Conservation (phyloP, 2,888 invertebrate species). For the Rotaria sp. region DNA sequence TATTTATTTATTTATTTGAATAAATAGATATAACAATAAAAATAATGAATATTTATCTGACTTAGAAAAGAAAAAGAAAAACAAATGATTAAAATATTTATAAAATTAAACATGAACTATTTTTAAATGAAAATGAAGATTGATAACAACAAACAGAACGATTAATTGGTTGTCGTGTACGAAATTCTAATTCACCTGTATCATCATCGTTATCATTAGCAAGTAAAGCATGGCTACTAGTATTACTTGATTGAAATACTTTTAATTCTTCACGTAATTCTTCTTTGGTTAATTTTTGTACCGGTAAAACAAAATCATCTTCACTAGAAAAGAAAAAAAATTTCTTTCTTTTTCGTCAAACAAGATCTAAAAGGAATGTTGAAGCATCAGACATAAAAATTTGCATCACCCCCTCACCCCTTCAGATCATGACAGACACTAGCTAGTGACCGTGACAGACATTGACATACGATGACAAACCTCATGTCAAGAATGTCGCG, state of each 20-base stretch:
- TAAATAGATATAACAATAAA: too few species aligned
- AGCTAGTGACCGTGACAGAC: too few species aligned
- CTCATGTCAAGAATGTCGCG: too few species aligned
- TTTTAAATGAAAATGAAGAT: background rate
- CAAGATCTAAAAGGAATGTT: too few species aligned
- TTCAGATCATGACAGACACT: too few species aligned
- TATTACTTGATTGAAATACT: background rate
- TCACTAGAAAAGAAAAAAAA: background rate
- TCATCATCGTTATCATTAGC: background rate
- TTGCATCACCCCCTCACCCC: too few species aligned
- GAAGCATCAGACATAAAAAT: too few species aligned
- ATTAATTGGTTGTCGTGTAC: background rate
- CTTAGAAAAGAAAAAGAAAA: too few species aligned
- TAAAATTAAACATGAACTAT: background rate
- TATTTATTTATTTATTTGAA: too few species aligned
- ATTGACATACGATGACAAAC: too few species aligned
- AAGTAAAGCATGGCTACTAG: background rate
- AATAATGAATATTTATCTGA: too few species aligned
- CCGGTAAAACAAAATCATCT: background rate
- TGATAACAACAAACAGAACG: background rate
- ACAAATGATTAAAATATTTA: background rate
- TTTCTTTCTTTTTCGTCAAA: too few species aligned
- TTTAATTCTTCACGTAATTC: conserved; percentile 21
- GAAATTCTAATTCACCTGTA: background rate
- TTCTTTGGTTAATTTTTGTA: conserved; percentile 11